A percentile compares a stretch with the other conserved stretches of the same genome.
Evolutionary conservation across 2,113 vertebrate genomes (phyloP).

Genomic region (Burhinus oedicnemus): DNA sequence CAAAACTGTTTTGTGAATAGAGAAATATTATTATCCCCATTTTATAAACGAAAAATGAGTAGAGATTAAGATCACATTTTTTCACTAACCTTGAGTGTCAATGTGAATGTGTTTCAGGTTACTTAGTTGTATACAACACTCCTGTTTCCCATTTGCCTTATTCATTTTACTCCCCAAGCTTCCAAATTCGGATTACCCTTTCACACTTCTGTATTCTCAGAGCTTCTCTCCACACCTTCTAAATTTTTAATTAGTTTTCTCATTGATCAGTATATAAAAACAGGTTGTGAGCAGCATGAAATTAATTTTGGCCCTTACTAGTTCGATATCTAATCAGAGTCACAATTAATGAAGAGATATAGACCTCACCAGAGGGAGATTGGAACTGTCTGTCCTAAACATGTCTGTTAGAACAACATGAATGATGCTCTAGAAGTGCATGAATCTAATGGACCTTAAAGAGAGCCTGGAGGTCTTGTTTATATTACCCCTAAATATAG

Average conservation of each 20-base stretch:
- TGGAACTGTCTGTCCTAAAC: not conserved
- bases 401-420: not conserved
- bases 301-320: not conserved
- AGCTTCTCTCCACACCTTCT: not conserved
- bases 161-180: not conserved
- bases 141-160: not conserved
- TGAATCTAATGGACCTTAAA: not conserved
- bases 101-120: not conserved
- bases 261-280: not conserved
- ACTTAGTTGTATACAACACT: not conserved
- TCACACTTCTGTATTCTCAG: not conserved
- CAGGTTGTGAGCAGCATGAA: not conserved
- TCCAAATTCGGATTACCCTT: not conserved
- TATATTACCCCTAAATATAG: not conserved
- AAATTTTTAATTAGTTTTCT: not conserved
- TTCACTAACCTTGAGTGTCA: not conserved
- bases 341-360: not conserved
- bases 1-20: not conserved
- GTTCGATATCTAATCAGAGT: not conserved
- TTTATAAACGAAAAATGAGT: not conserved
- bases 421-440: not conserved
- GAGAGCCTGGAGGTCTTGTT: not conserved
- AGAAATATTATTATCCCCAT: not conserved
- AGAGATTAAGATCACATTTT: fast-evolving
- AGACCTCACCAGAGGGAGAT: not conserved